Conservation (phyloP, 2,888 invertebrate genomes). For the Pollenia labialis region DNA sequence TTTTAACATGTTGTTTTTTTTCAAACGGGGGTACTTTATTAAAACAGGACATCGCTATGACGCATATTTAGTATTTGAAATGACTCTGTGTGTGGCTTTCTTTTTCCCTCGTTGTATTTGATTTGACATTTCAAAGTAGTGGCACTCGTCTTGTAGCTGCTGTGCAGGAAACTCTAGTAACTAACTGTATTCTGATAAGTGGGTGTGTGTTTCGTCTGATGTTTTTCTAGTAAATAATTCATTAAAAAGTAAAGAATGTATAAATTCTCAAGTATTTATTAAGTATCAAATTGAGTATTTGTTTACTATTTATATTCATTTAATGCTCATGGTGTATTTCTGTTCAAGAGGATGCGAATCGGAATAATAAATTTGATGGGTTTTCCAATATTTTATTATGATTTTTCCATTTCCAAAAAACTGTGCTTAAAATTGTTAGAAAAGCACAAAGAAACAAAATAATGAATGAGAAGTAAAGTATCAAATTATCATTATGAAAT, state of each 20-base stretch:
- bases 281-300: constrained; percentile 69
- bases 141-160: constrained; percentile 37
- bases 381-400: background rate
- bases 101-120: constrained; percentile 36
- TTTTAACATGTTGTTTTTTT: constrained; percentile 50
- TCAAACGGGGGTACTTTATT: background rate
- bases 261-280: constrained; percentile 68
- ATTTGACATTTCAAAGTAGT: constrained; percentile 59
- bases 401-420: constrained; percentile 12
- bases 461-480: constrained; percentile 44
- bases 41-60: constrained; percentile 37
- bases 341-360: constrained; percentile 23
- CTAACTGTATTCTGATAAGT: constrained; percentile 29
- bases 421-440: constrained; percentile 23
- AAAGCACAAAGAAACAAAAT: constrained; percentile 29
- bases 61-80: constrained; percentile 46
- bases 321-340: constrained; percentile 30
- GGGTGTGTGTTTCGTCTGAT: constrained; percentile 22
- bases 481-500: constrained; percentile 59
- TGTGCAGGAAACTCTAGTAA: constrained; percentile 36
- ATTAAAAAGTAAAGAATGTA: constrained; percentile 11
- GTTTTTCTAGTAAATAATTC: constrained; percentile 47
- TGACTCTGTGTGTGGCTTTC: constrained; percentile 62
- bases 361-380: constrained; percentile 49
- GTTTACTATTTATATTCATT: constrained; percentile 60